These are phyloP conservation scores for Bombus confusus DNA, from an alignment of 1,140 invertebrate species.

Conservation along the genomic window DNA sequence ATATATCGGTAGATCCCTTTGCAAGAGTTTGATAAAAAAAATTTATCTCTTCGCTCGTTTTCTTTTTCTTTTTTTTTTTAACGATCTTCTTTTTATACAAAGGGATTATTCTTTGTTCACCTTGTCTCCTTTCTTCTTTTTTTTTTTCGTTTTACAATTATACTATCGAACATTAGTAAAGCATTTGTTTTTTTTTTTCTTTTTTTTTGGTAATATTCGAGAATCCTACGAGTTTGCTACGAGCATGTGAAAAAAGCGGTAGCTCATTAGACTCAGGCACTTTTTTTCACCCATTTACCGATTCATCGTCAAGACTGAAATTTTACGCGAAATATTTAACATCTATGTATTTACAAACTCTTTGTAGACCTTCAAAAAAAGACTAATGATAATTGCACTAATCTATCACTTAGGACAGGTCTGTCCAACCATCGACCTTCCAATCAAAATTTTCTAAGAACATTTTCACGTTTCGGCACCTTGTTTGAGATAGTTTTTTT, in stretches of 20 bases:
- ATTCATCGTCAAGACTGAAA: neutral
- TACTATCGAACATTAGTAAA: conserved; percentile 67
- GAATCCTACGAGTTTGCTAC: conserved; percentile 51
- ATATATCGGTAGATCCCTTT: conserved; percentile 47
- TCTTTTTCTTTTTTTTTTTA: neutral
- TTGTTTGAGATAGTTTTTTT: neutral
- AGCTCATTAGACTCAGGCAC: conserved; percentile 62
- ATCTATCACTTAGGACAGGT: conserved; percentile 41
- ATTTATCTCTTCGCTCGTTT: neutral
- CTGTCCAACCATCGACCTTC: conserved; percentile 17
- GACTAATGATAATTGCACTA: conserved; percentile 70
- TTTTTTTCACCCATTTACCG: conserved; percentile 38
- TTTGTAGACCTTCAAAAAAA: conserved; percentile 54
- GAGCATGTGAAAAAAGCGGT: conserved; percentile 56
- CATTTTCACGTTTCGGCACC: neutral
- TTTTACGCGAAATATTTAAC: conserved; percentile 23
- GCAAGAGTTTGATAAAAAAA: conserved; percentile 31
- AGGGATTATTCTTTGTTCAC: neutral
- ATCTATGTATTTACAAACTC: conserved; percentile 54
- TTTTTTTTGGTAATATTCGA: conserved; percentile 67
- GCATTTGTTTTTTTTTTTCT: conserved; percentile 36
- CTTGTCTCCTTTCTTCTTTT: neutral
- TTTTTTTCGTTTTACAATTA: neutral
- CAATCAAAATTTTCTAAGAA: neutral
- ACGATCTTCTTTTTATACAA: neutral